These are phyloP conservation scores for Bellardia pandia DNA, from an alignment of 2,888 invertebrate species.

Conservation along the genomic window DNA sequence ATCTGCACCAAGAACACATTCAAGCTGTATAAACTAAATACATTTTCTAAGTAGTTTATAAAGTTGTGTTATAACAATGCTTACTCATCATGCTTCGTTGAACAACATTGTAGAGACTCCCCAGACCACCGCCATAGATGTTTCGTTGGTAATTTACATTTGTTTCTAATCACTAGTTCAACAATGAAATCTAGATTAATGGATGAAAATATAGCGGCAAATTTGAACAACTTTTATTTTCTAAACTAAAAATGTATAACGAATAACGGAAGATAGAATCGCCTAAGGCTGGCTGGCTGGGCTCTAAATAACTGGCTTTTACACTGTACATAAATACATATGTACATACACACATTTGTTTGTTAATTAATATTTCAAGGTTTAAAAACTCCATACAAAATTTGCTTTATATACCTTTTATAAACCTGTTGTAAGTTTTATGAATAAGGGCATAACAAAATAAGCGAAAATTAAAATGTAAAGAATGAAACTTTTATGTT, in stretches of 20 bases:
- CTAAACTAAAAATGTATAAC: constrained; percentile 49
- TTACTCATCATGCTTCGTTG: constrained; percentile 63
- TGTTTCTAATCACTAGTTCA: constrained; percentile 53
- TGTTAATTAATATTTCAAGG: constrained; percentile 53
- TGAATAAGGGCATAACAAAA: not conserved
- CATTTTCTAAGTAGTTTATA: constrained; percentile 18
- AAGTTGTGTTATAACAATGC: constrained; percentile 31
- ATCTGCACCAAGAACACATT: not conserved
- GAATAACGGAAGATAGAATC: constrained; percentile 63
- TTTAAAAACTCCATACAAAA: too few relatives aligned
- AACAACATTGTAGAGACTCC: constrained; percentile 26
- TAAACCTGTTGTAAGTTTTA: too few relatives aligned
- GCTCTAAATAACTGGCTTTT: not conserved
- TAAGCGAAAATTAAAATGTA: constrained; percentile 31
- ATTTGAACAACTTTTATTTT: constrained; percentile 56
- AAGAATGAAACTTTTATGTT: not conserved
- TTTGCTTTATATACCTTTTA: too few relatives aligned
- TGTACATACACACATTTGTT: not conserved
- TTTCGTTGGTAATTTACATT: constrained; percentile 34
- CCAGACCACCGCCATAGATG: constrained; percentile 12
- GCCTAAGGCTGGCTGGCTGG: not conserved
- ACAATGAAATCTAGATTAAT: constrained; percentile 69
- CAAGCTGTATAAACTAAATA: constrained; percentile 8
- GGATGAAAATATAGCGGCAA: constrained; percentile 18
- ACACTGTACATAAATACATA: not conserved